These are phyloP conservation scores for Eupithecia exiguata DNA, from an alignment of 2,888 invertebrate genomes.

Conservation along the genomic window DNA sequence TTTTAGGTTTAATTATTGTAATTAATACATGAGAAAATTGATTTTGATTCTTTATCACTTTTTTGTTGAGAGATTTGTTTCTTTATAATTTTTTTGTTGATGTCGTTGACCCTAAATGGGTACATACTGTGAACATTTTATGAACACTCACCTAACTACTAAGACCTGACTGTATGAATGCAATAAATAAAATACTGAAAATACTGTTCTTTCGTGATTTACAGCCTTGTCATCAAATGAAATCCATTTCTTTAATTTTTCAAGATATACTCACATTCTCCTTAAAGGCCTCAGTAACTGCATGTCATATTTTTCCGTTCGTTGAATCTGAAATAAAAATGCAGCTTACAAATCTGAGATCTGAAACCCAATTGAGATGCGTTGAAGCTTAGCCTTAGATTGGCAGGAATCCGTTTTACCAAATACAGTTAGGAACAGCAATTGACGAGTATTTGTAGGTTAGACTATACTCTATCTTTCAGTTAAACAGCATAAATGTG, in stretches of 20 bases:
- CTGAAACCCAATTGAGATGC: background rate
- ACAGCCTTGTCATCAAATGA: background rate
- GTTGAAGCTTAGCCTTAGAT: background rate
- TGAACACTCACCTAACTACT: no score
- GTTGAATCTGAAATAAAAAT: slow-evolving; percentile 50
- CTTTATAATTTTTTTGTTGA: background rate
- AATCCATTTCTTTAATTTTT: slow-evolving; percentile 26
- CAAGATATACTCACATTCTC: slow-evolving; percentile 55
- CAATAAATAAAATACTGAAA: no score
- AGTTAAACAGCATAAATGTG: background rate
- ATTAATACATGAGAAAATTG: background rate
- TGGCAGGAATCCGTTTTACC: background rate
- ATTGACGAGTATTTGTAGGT: background rate
- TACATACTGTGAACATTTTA: no score
- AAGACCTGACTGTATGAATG: no score
- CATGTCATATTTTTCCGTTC: slow-evolving; percentile 47
- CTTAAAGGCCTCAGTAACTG: slow-evolving; percentile 51
- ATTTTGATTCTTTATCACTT: background rate
- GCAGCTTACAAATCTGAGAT: background rate
- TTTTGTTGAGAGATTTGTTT: background rate
- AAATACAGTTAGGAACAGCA: background rate
- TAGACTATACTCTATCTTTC: background rate
- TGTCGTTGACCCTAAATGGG: no score
- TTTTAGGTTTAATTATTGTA: background rate
- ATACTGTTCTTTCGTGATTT: background rate